Evolutionary conservation across 2,888 invertebrate species (phyloP).

Genomic region (Myopa testacea): DNA sequence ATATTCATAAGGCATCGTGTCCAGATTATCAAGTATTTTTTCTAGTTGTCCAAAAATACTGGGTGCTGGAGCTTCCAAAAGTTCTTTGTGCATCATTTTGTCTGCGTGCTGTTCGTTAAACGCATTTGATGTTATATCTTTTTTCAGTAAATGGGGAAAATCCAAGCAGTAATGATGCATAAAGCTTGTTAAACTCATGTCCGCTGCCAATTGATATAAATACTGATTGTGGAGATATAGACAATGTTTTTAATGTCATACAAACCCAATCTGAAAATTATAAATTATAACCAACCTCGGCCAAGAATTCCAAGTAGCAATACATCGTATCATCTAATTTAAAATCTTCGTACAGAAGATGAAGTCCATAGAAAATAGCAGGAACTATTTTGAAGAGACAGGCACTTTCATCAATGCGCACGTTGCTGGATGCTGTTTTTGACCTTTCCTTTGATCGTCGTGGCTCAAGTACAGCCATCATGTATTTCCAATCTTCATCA

Average conservation of each 20-base stretch:
- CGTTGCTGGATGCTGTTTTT: constrained; percentile 29
- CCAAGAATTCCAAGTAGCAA: constrained; percentile 77
- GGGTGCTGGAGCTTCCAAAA: constrained; percentile 68
- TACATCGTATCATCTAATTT: constrained; percentile 82
- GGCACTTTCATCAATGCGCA: constrained; percentile 70
- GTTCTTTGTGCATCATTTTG: constrained; percentile 72
- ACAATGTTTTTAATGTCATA: neutral
- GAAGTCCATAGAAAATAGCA: constrained; percentile 82
- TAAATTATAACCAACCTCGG: constrained; percentile 63
- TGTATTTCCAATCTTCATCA: constrained; percentile 84
- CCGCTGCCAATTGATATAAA: constrained; percentile 80
- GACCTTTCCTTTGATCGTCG: constrained; percentile 13
- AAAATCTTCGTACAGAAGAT: constrained; percentile 91
- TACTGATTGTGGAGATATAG: constrained; percentile 65
- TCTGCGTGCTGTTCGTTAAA: constrained; percentile 71
- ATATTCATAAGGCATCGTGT: constrained; percentile 76
- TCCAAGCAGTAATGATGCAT: constrained; percentile 87
- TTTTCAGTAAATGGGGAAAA: constrained; percentile 76
- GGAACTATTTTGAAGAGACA: constrained; percentile 80
- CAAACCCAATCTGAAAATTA: neutral
- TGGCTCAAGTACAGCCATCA: constrained; percentile 55
- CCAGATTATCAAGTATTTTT: constrained; percentile 72
- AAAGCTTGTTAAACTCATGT: constrained; percentile 79
- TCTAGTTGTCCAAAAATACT: constrained; percentile 80
- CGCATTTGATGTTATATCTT: constrained; percentile 53